Evolutionary conservation across 2,888 invertebrate species (phyloP).

Genomic region (Ptychoptera albimana): DNA sequence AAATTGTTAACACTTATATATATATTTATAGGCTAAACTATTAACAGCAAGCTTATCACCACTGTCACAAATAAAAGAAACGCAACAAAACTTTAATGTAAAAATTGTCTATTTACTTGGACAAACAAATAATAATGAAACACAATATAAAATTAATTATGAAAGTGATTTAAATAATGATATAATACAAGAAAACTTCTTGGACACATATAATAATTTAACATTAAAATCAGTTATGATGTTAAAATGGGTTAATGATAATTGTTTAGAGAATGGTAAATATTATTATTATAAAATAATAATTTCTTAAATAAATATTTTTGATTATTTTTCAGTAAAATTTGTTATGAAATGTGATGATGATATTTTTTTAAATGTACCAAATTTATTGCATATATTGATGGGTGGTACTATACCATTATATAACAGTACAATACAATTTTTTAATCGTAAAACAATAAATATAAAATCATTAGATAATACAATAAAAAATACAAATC

Average conservation of each 20-base stretch:
- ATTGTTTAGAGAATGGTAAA: slow-evolving; percentile 37
- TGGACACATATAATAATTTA: slow-evolving; percentile 74
- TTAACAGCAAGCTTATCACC: too few relatives aligned
- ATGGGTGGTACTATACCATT: slow-evolving; percentile 29
- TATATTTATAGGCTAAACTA: neutral
- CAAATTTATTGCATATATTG: slow-evolving; percentile 40
- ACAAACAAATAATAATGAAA: slow-evolving; percentile 29
- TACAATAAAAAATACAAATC: slow-evolving; percentile 26
- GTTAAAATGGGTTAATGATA: slow-evolving; percentile 60
- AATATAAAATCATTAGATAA: slow-evolving; percentile 19
- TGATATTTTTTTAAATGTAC: slow-evolving; percentile 70
- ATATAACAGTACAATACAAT: slow-evolving; percentile 26
- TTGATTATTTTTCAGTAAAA: slow-evolving; percentile 26
- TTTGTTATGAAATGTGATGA: slow-evolving; percentile 77
- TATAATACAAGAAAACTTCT: slow-evolving; percentile 67
- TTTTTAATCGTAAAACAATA: slow-evolving; percentile 20
- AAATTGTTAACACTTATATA: neutral
- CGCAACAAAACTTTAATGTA: slow-evolving; percentile 13
- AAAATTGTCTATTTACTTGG: slow-evolving; percentile 26
- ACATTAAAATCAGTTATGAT: slow-evolving; percentile 74
- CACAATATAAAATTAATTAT: slow-evolving; percentile 43
- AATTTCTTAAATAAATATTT: neutral
- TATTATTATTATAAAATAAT: neutral
- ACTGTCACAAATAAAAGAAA: too few relatives aligned
- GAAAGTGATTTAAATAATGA: slow-evolving; percentile 55